Conservation (phyloP, 1,140 invertebrate genomes). For the Hestina assimilis region DNA sequence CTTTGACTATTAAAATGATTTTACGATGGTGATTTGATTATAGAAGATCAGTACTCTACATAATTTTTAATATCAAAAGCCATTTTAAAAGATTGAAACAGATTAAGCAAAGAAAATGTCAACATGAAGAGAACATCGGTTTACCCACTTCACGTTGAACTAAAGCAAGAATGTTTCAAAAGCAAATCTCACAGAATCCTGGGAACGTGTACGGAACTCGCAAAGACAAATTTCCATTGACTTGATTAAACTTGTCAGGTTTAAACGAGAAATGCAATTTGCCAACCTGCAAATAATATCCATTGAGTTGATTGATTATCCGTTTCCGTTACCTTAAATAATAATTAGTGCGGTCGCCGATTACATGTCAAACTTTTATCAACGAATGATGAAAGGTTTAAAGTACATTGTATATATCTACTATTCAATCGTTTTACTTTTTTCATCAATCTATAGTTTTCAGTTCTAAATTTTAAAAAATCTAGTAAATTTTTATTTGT, state of each 20-base stretch:
- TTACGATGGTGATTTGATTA: too few relatives aligned
- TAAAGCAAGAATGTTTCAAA: slow-evolving; percentile 53
- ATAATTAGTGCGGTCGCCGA: background rate
- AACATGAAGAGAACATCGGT: slow-evolving; percentile 13
- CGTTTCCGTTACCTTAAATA: slow-evolving; percentile 22
- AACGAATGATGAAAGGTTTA: background rate
- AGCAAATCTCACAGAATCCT: slow-evolving; percentile 60
- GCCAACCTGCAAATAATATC: slow-evolving; percentile 43
- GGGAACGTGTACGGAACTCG: slow-evolving; percentile 57
- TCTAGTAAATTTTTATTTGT: too few relatives aligned
- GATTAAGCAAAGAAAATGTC: background rate
- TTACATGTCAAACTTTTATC: background rate
- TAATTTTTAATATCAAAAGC: too few relatives aligned
- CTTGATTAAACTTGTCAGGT: slow-evolving; percentile 69
- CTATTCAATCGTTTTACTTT: too few relatives aligned
- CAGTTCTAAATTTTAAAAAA: too few relatives aligned
- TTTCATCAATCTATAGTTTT: too few relatives aligned
- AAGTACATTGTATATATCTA: too few relatives aligned
- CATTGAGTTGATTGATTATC: slow-evolving; percentile 34
- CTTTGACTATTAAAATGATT: too few relatives aligned
- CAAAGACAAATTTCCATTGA: slow-evolving; percentile 70
- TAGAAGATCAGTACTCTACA: too few relatives aligned
- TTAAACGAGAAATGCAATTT: slow-evolving; percentile 55
- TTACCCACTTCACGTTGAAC: slow-evolving; percentile 13
- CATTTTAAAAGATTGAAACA: background rate